Conservation (phyloP, 2,888 invertebrate species). For the Lysandra coridon region DNA sequence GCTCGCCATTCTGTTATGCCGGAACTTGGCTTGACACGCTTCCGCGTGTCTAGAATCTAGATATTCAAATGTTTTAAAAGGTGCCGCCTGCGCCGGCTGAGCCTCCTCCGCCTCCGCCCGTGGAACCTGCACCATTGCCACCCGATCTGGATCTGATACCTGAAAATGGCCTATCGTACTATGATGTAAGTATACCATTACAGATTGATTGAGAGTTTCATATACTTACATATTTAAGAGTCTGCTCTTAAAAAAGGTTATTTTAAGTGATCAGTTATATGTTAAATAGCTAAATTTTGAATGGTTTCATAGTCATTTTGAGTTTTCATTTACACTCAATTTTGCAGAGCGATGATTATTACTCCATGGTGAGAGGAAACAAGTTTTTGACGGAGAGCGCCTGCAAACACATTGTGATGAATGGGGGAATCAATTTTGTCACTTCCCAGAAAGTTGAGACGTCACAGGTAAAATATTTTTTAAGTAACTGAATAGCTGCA, state of each 20-base stretch:
- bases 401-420: constrained; percentile 72
- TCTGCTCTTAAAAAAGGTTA: too few species aligned
- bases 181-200: constrained; percentile 52
- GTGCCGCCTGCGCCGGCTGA: constrained; percentile 65
- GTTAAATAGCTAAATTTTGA: too few species aligned
- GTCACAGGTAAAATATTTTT: constrained; percentile 52
- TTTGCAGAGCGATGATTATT: constrained; percentile 71
- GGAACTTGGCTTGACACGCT: too few species aligned
- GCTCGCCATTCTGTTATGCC: too few species aligned
- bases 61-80: constrained; percentile 46
- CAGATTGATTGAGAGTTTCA: too few species aligned
- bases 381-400: constrained; percentile 67
- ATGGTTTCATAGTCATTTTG: too few species aligned
- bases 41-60: too few species aligned
- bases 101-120: constrained; percentile 60
- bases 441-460: constrained; percentile 60
- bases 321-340: background rate
- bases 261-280: too few species aligned
- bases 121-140: constrained; percentile 62
- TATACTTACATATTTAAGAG: too few species aligned
- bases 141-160: constrained; percentile 61
- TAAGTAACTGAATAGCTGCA: background rate
- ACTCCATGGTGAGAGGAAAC: constrained; percentile 73
- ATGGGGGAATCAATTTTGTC: constrained; percentile 69
- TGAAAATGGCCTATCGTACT: constrained; percentile 69